A percentile compares a stretch with the other conserved stretches of the same genome.
These are phyloP conservation scores for Sebastiscus albofasciatus DNA, from an alignment of 2,797 vertebrate species.

Conservation along the genomic window DNA sequence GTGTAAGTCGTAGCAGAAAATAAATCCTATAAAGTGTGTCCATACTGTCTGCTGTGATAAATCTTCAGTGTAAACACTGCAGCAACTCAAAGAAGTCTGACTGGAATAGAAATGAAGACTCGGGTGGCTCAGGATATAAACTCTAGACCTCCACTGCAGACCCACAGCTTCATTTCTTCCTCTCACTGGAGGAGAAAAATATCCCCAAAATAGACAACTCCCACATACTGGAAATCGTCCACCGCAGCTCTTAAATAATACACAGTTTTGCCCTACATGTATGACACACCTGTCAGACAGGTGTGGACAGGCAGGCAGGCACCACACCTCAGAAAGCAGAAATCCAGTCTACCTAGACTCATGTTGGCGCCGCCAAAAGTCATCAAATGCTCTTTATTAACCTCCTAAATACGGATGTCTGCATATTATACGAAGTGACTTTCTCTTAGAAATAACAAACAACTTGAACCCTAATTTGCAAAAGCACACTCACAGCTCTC, in stretches of 20 bases:
- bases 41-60: neutral
- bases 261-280: neutral
- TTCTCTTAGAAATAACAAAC: neutral
- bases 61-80: neutral
- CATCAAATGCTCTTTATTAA: neutral
- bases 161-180: neutral
- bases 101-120: neutral
- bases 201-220: neutral
- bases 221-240: neutral
- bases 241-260: neutral
- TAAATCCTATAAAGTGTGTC: neutral
- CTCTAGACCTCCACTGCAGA: neutral
- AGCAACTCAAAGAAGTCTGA: neutral
- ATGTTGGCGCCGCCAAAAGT: neutral
- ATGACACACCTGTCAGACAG: neutral
- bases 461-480: neutral
- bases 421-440: neutral
- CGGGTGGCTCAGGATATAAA: neutral
- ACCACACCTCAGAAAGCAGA: neutral
- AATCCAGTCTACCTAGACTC: neutral
- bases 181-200: neutral
- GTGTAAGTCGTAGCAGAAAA: neutral
- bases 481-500: neutral
- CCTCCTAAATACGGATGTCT: neutral
- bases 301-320: neutral